These are phyloP conservation scores for Acridotheres tristis DNA, from an alignment of 2,797 vertebrate species.

Conservation along the genomic window DNA sequence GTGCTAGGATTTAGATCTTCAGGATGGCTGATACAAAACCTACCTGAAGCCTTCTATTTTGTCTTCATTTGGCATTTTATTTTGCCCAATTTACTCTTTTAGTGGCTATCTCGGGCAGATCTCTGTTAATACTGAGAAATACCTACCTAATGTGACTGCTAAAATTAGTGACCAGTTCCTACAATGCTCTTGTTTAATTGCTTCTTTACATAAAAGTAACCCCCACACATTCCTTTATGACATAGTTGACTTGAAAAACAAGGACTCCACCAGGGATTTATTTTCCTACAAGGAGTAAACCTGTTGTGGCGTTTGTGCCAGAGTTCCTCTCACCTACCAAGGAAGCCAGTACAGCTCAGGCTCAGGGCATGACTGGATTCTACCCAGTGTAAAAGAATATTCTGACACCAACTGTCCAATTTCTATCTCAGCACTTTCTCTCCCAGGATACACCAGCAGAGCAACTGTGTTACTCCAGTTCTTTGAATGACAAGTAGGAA, in stretches of 20 bases:
- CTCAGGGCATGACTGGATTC: neutral
- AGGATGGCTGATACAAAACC: neutral
- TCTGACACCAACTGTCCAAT: neutral
- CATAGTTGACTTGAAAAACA: neutral
- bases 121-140: neutral
- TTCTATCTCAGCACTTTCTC: fast-evolving
- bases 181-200: neutral
- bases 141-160: neutral
- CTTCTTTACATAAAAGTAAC: neutral
- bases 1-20: neutral
- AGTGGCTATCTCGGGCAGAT: neutral
- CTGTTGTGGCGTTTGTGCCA: neutral
- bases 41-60: neutral
- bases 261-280: neutral
- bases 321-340: neutral
- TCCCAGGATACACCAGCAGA: neutral
- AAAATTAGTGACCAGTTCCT: neutral
- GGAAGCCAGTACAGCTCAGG: neutral
- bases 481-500: neutral
- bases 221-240: neutral
- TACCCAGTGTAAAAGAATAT: neutral
- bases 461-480: neutral
- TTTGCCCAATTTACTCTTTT: neutral
- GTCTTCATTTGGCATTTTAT: neutral
- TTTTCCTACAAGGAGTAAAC: neutral